Evolutionary conservation across 1,140 invertebrate genomes (phyloP), one percentile per base, ranked within the genome.

Genomic region (Philopotamus ludificatus): DNA sequence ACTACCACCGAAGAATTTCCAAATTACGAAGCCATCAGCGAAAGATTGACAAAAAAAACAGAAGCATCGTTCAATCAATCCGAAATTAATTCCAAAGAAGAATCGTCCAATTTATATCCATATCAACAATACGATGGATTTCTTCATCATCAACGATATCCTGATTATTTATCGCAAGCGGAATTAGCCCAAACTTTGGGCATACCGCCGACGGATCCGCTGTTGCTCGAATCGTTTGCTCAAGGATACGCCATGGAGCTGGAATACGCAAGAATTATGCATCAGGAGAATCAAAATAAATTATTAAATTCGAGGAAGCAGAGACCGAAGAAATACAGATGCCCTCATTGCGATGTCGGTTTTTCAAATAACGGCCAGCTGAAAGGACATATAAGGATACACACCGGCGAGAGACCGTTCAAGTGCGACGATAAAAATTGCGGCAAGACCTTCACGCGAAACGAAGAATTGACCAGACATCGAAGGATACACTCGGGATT

Each of bases 331-430:
- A 91, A 92, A 70, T 95, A 93, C 74, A 87, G 87, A 66, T 96
- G 93, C 75, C 89, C 90, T 0, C 87, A 93, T 72, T 96, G 93
- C 74, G 84, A 92, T 62, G 91, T 94, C 0, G 91, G 90, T 0
- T 96, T 96, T 74, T 94, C 91, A 26, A 97, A 96, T 74, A 95
- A 95, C 74, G 93, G 94, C 0, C 94, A 97, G 72, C 81, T 97
- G 0, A 93, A 91, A 75, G 93, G 93, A 60, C 94, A 97, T 73
- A 85, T 94, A 12, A 81, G 94, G 18, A 95, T 95, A 45, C 94
- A 97, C 74, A 95, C 93, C 39, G 93, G 93, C 85, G 92, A 95
- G 75, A 79, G 92, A 47, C 93, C 93, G 0, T 95, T 89, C 75
- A 88, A 89, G 69, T 97, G 94, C 74, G 90, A 94, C 45, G 84